Conservation (phyloP, 2,113 vertebrate genomes). For the Datnioides undecimradiatus region DNA sequence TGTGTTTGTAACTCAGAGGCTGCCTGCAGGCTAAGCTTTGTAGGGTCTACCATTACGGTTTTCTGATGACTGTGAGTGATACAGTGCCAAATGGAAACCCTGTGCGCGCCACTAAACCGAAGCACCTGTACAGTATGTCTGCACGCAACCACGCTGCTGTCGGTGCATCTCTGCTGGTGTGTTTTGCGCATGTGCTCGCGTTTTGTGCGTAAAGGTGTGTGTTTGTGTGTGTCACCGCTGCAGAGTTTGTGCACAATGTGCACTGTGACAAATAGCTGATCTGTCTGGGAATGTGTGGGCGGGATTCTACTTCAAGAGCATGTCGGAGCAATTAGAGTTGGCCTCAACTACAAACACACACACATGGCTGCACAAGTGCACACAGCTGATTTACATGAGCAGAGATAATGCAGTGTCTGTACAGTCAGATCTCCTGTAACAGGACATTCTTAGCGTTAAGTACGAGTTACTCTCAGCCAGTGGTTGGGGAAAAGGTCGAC, state of each 20-base stretch:
- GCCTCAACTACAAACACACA: constrained; percentile 57
- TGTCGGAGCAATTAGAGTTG: constrained; percentile 78
- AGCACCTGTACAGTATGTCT: constrained; percentile 32
- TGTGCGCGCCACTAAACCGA: background rate
- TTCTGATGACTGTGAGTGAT: constrained; percentile 61
- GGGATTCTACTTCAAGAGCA: constrained; percentile 83
- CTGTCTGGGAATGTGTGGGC: constrained; percentile 78
- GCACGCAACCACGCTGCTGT: constrained; percentile 27
- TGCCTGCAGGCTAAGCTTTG: constrained; percentile 70
- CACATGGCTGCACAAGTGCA: constrained; percentile 32
- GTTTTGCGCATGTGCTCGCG: constrained; percentile 5
- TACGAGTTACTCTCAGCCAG: background rate
- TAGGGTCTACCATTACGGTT: constrained; percentile 54
- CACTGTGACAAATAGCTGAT: constrained; percentile 73
- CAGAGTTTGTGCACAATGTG: constrained; percentile 59
- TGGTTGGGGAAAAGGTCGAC: background rate
- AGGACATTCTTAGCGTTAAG: background rate
- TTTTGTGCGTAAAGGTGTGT: constrained; percentile 9
- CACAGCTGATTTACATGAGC: constrained; percentile 47
- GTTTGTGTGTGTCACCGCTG: constrained; percentile 29
- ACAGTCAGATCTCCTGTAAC: background rate
- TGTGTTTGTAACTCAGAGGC: constrained; percentile 56
- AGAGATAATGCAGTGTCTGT: constrained; percentile 1
- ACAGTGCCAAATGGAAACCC: constrained; percentile 50
- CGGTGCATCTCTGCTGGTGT: constrained; percentile 19